Evolutionary conservation across 2,113 vertebrate genomes (phyloP), one percentile per base, ranked within the genome.

Genomic region (Colistium nudipinnis): DNA sequence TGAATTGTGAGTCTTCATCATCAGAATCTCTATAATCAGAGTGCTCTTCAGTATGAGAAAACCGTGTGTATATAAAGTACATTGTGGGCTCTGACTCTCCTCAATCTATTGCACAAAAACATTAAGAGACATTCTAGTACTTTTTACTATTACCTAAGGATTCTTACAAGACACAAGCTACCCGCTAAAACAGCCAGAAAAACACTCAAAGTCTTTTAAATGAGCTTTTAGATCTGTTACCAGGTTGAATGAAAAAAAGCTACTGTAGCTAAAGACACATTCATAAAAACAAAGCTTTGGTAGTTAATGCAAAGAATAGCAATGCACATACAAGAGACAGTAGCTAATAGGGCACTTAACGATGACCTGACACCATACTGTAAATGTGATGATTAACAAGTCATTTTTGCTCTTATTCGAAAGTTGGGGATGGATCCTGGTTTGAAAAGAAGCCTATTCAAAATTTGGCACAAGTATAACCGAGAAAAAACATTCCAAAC

Each of bases 381-480:
- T 11, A 20, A 6, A 20, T 45, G 41, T 38, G 19, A 30, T 13
- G 16, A 64, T 59, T 78, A 27, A 38, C 44, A 57, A 39, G 64
- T 64, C 56, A 14, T 35, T 33, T 61, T 62, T 59, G 31, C 51
- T 19, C 48, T 60, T 57, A 68, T 65, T 45, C 11, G 13, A 53
- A 69, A 52, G 44, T 57, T 11, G 10, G 64, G 67, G 38, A n/a
- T 49, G 49, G 14, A 24, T 24, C 1, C 22, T 43, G 73, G 69
- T 70, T 48, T 49, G 77, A 78, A 44, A 63, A 8, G 31, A 20
- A 76, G 44, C 69, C 88, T 91, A 31, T 85, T 90, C 90, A 92
- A 89, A 92, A 85, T 63, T 82, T 85, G 91, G 77, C 82, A 86
- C 70, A 80, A 81, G 52, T 83, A 80, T 82, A 76, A 83, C 74